Percentiles rank a stretch among this genome's conserved stretches.
Conservation (phyloP, 2,113 vertebrate species). For the Taurulus bubalis region DNA sequence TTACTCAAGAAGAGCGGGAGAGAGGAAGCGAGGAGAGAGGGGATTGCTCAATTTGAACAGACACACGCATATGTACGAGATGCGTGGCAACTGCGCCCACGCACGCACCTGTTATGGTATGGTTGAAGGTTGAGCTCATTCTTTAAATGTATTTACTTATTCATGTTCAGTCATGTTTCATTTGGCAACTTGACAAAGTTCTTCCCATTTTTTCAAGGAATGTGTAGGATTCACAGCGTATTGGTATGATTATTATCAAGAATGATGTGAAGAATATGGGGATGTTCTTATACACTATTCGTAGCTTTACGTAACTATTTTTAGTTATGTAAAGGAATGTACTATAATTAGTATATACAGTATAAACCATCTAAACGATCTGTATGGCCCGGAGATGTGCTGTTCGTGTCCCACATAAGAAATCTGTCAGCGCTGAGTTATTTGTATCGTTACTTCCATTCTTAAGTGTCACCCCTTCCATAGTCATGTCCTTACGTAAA, state of each 20-base stretch:
- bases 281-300: background rate
- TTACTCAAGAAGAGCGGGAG: conserved; percentile 25
- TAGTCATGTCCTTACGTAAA: too few species aligned
- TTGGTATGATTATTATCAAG: background rate
- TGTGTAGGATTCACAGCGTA: background rate
- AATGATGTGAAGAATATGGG: background rate
- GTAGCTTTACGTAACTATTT: background rate
- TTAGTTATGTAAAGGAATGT: background rate
- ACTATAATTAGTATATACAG: background rate
- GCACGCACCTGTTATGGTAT: conserved; percentile 4
- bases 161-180: background rate
- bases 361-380: background rate
- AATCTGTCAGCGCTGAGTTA: background rate
- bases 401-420: background rate
- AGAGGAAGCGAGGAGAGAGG: conserved; percentile 14
- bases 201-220: background rate
- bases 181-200: background rate
- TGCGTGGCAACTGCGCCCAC: background rate
- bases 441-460: background rate
- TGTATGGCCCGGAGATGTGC: background rate
- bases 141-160: background rate
- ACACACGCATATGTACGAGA: background rate
- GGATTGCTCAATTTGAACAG: conserved; percentile 9
- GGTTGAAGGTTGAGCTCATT: background rate
- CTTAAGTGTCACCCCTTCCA: background rate